Evolutionary conservation across 2,113 vertebrate species (phyloP).

Genomic region (Cyprinodon tularosa): DNA sequence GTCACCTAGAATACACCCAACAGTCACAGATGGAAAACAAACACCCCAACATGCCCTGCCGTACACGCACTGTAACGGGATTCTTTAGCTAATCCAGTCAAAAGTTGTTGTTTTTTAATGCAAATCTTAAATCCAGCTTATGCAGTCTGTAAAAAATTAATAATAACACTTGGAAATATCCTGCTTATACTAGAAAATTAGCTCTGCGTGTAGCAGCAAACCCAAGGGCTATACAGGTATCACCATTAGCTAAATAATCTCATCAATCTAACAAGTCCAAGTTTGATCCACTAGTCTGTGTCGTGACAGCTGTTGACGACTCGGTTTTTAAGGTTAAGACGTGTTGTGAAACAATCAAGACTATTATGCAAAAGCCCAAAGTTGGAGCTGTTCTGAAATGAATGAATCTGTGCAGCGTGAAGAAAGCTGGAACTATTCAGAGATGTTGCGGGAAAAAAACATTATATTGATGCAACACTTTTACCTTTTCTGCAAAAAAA

Average conservation of each 20-base stretch:
- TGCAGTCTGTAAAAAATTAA: slow-evolving; percentile 65
- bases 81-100: slow-evolving; percentile 46
- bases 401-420: slow-evolving; percentile 54
- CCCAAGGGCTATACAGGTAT: slow-evolving; percentile 81
- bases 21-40: slow-evolving; percentile 36
- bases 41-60: slow-evolving; percentile 63
- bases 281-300: slow-evolving; percentile 49
- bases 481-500: slow-evolving; percentile 46
- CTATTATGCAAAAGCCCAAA: slow-evolving; percentile 81
- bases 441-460: slow-evolving; percentile 48
- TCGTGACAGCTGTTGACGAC: slow-evolving; percentile 55
- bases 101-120: slow-evolving; percentile 31
- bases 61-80: slow-evolving; percentile 64
- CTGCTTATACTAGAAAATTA: slow-evolving; percentile 68
- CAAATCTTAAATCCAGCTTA: slow-evolving; percentile 72
- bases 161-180: slow-evolving; percentile 54
- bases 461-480: slow-evolving; percentile 38
- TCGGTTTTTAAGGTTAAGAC: slow-evolving; percentile 43
- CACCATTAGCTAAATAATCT: slow-evolving; percentile 60
- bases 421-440: slow-evolving; percentile 55
- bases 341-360: slow-evolving; percentile 75
- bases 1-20: slow-evolving; percentile 83
- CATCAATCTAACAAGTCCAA: slow-evolving; percentile 54
- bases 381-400: slow-evolving; percentile 61
- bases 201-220: slow-evolving; percentile 67